Conservation (phyloP, 53 echinoderm and acorn worm genomes). For the Mesocentrotus franciscanus region DNA sequence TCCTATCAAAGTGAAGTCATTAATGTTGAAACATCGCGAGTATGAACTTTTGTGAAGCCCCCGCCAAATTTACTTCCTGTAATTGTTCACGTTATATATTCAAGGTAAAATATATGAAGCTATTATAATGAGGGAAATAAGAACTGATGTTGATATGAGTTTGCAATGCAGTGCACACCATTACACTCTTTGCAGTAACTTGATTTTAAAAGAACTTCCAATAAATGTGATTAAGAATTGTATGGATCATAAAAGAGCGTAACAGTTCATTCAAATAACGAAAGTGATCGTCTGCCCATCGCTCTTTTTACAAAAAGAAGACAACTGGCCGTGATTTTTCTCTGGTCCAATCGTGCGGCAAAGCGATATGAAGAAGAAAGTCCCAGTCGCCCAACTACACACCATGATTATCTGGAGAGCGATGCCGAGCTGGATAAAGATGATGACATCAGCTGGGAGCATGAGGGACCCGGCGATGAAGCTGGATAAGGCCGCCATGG, state of each 20-base stretch:
- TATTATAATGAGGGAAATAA: no score
- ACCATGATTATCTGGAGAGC: conserved; percentile 83
- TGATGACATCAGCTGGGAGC: conserved; percentile 76
- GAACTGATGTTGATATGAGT: no score
- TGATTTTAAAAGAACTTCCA: no score
- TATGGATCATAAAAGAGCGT: no score
- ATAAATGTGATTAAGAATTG: no score
- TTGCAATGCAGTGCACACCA: no score
- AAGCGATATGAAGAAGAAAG: conserved; percentile 86
- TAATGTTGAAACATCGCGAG: no score
- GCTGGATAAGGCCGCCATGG: conserved; percentile 83
- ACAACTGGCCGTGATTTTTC: conserved; percentile 71
- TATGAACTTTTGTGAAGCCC: no score
- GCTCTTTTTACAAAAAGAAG: neutral
- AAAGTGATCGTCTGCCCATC: neutral
- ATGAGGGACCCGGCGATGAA: conserved; percentile 83
- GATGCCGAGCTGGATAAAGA: conserved; percentile 76
- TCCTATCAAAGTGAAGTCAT: no score
- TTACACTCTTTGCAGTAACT: neutral
- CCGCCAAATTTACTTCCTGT: no score
- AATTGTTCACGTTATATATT: no score
- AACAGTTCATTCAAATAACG: neutral
- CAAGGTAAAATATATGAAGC: no score
- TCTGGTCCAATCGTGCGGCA: conserved; percentile 81
- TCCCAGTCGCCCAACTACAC: conserved; percentile 79